Base-by-base conservation (phyloP, 2,888 invertebrate genomes). In the Petrolisthes manimaculis region DNA sequence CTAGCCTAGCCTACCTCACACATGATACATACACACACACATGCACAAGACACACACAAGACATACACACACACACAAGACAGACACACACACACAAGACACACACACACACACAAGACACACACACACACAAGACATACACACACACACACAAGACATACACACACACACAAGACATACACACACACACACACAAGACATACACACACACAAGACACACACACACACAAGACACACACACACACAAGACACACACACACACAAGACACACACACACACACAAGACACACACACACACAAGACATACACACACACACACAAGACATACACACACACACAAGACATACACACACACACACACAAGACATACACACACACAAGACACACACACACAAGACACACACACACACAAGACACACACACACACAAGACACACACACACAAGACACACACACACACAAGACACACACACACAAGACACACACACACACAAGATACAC, bases 21-120 rank as follows among this genome's bases (percentile, higher is more conserved):
- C 37, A 37, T 1, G 1, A 37, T 3, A 67, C 67, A 67, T 3
- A 67, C 67, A 67, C 67, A 67, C 67, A 67, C 67, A 67, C 67
- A 61, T 14, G 18, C n/a, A n/a, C n/a, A n/a, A n/a, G n/a, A n/a
- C 37, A 37, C 37, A 37, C 37, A 37, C 0, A 0, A 37, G 2
- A 67, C 67, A 67, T 3, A 67, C 67, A 67, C 67, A 67, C 67
- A 67, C 67, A 67, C 67, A n/a, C n/a, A n/a, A n/a, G n/a, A n/a
- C n/a, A n/a, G n/a, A n/a, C n/a, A n/a, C n/a, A n/a, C n/a, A n/a
- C 37, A 37, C 37, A 37, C 37, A 37, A 37, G 1, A 37, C 67
- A 67, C 67, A 67, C 67, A 67, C 67, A 67, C 67, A 67, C 67
- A 67, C 67, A 67, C 67, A n/a, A n/a, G n/a, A n/a, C n/a, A n/a